Base-by-base conservation (phyloP, 2,888 invertebrate species). In the Iphiclides podalirius region DNA sequence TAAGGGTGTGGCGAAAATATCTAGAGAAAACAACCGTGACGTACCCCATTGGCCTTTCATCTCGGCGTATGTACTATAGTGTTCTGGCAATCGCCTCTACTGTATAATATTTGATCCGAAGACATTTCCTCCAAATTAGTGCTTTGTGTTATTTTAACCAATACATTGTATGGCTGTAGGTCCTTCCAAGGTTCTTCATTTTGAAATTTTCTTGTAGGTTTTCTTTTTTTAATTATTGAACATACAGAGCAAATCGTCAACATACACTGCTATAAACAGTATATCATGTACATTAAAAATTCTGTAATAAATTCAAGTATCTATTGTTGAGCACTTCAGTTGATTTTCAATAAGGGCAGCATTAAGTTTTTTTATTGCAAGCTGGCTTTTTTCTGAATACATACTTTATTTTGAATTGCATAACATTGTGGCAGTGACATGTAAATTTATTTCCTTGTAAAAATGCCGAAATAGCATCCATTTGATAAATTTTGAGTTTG, bases 251-350 rank as follows among this genome's bases (percentile, higher is more conserved):
- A 57, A 1, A 37, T 64, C 63, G 23, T 65, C 60, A 0, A 65
- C 61, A 45, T 57, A 65, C 1, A 63, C 54, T 6, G 60, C 28
- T n/a, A 63, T 40, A 43, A 59, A 58, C 4, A 57, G 7, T 1
- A 61, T 61, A 17, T 58, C 2, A 35, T 55, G 35, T 50, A 59
- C 20, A 39, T 47, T 53, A 1, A 26, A 6, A 20, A 51, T 50
- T 2, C 12, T 8, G 11, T 11, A 60, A 26, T 64, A 64, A 16
- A 67, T 33, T 31, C 63, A 66, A 4, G 62, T 60, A 54, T 66
- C 64, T 15, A 57, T 1, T 13, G 55, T 54, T 38, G 60, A 62
- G 2, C 46, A 42, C 4, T 4, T 47, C 31, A 64, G 15, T 9
- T 61, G 64, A 33, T 65, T 58, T 42, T 62, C 50, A 12, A 36